phyloP scores from a whole-genome alignment of 2,113 vertebrate genomes.

The Syngnathus floridae region DNA sequence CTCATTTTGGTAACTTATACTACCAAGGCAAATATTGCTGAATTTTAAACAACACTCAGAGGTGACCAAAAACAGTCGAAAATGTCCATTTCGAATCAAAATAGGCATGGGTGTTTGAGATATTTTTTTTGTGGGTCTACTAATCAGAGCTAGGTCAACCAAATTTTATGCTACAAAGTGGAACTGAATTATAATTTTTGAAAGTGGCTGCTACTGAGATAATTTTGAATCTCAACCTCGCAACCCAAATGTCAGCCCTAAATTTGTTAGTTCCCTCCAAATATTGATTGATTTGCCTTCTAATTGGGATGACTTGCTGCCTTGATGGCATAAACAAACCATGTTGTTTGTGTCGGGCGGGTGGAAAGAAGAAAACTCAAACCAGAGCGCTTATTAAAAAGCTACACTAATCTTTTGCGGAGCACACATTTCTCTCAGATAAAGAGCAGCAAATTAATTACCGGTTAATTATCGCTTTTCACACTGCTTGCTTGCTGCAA shows the following conservation, averaged over 20 bases:
- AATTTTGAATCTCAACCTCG: too few species aligned
- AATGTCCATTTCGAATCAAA: too few species aligned
- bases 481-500: constrained; percentile 49
- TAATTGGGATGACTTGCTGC: constrained; percentile 18
- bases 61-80: too few species aligned
- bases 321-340: constrained; percentile 57
- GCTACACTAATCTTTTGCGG: constrained; percentile 57
- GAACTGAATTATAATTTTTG: too few species aligned
- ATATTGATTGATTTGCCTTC: not conserved
- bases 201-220: too few species aligned
- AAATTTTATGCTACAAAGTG: too few species aligned
- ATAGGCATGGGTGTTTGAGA: not conserved
- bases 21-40: too few species aligned
- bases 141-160: not conserved
- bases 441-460: constrained; percentile 70
- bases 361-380: constrained; percentile 58
- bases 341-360: constrained; percentile 57
- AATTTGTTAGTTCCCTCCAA: not conserved
- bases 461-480: constrained; percentile 68
- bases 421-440: constrained; percentile 63
- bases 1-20: too few species aligned
- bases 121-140: not conserved
- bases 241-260: not conserved
- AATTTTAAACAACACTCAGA: too few species aligned
- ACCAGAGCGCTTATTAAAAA: constrained; percentile 55